Evolutionary conservation across 2,113 vertebrate species (phyloP).

Genomic region (Xyliphius kryptos): DNA sequence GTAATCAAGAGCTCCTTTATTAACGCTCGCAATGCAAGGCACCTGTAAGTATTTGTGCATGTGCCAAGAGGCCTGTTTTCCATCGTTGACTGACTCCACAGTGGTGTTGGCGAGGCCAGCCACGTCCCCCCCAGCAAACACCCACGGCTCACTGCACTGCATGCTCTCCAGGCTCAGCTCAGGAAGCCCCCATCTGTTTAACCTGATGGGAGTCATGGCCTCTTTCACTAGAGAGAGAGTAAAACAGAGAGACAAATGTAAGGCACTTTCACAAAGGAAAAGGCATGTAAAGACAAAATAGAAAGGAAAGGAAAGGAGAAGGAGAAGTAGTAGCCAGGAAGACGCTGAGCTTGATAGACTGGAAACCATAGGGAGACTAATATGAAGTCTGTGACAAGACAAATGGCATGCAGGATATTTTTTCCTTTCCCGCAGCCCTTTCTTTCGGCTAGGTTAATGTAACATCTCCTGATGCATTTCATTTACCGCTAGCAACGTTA

Average conservation of each 20-base stretch:
- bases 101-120: conserved; percentile 83
- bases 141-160: conserved; percentile 87
- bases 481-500: conserved; percentile 54
- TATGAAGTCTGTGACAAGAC: conserved; percentile 52
- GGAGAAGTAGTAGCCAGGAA: background rate
- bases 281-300: conserved; percentile 15
- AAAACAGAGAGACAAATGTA: conserved; percentile 3
- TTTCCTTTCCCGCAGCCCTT: conserved; percentile 21
- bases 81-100: conserved; percentile 89
- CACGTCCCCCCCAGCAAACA: conserved; percentile 87
- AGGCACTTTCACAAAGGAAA: conserved; percentile 20
- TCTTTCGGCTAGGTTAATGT: conserved; percentile 52
- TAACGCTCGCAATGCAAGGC: background rate
- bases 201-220: conserved; percentile 79
- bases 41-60: conserved; percentile 82
- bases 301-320: conserved; percentile 1
- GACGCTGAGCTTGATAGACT: conserved; percentile 42
- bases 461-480: conserved; percentile 59
- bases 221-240: conserved; percentile 66
- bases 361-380: conserved; percentile 45
- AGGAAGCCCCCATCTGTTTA: conserved; percentile 84
- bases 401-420: conserved; percentile 48
- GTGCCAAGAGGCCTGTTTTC: conserved; percentile 89
- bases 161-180: conserved; percentile 82
- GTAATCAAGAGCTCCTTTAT: too few relatives aligned